These are phyloP conservation scores for Sceloporus tristichus DNA, from an alignment of 2,113 vertebrate genomes.

Conservation along the genomic window DNA sequence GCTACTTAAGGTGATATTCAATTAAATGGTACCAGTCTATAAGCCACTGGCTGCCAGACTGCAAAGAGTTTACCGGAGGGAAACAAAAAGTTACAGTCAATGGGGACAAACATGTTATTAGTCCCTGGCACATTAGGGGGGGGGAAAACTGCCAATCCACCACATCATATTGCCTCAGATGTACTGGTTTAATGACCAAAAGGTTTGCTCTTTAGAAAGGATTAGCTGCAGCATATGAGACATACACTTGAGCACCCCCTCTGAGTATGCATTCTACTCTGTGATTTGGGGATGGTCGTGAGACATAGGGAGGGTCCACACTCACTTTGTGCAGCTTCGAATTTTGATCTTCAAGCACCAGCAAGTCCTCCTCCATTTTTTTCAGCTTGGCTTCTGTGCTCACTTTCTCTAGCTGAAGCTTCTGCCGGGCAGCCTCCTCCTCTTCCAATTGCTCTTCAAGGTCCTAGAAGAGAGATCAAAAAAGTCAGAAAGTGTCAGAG, in stretches of 20 bases:
- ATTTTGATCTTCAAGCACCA: slow-evolving; percentile 85
- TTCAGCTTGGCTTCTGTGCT: slow-evolving; percentile 88
- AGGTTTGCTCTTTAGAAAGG: neutral
- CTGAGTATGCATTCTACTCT: too few species aligned
- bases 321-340: slow-evolving; percentile 86
- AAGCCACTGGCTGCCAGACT: too few species aligned
- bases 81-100: too few species aligned
- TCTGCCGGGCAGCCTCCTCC: slow-evolving; percentile 89
- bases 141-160: too few species aligned
- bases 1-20: too few species aligned
- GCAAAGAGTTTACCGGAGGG: too few species aligned
- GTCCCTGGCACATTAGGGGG: too few species aligned
- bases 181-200: too few species aligned
- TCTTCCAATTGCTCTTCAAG: slow-evolving; percentile 91
- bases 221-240: neutral
- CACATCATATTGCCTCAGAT: neutral
- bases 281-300: rapidly evolving
- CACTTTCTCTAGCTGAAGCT: slow-evolving; percentile 91
- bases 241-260: too few species aligned
- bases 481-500: neutral
- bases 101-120: too few species aligned
- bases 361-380: slow-evolving; percentile 83
- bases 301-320: neutral
- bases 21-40: too few species aligned
- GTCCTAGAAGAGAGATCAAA: slow-evolving; percentile 75